Base-by-base conservation (phyloP, 2,797 vertebrate genomes). In the Coilia nasus region DNA sequence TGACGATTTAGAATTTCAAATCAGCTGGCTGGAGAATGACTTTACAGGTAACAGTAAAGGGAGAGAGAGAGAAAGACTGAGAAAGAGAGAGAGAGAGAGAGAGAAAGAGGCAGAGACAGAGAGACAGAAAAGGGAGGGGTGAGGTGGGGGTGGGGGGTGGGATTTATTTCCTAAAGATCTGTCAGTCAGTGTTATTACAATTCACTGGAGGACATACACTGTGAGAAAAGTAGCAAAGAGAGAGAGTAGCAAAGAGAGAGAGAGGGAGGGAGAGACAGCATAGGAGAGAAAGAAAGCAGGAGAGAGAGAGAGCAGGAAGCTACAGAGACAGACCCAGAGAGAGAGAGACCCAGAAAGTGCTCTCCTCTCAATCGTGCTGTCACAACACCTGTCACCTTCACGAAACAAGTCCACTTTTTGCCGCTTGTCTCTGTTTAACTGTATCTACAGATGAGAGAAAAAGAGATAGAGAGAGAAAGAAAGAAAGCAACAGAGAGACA, bases 201-300 rank as follows among this genome's bases (percentile, higher is more conserved):
- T 75, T 44, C 35, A 35, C 71, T 78, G 35, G 71, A 78, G 35
- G 71, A 78, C 92, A 93, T 93, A 94, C 89, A 90, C 85, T 90
- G 44, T 85, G 85, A 81, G 50, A 54, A 31, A 91, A 93, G 91
- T 92, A 87, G 90, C 92, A 41, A 21, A 75, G 46, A 75, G 31
- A 21, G 15, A 19, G 71, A 6, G 67, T 0, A 17, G 17, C 25
- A 21, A 31, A 19, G 67, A 67, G 23, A 12, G 25, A 71, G 25
- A 15, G 64, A 64, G 9, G 14, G 67, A 35, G 28, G 1, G 67
- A 31, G 35, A 44, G 4, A 44, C 3, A 75, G 25, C 4, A 31
- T 3, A 14, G 25, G 28, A 11, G 9, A 62, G n/a, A n/a, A 41
- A 41, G 35, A 41, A 41, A 67, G 10, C 23, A 78, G 35, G 67